Conservation (phyloP, 1,140 invertebrate species). For the Drosophila kepulauana region DNA sequence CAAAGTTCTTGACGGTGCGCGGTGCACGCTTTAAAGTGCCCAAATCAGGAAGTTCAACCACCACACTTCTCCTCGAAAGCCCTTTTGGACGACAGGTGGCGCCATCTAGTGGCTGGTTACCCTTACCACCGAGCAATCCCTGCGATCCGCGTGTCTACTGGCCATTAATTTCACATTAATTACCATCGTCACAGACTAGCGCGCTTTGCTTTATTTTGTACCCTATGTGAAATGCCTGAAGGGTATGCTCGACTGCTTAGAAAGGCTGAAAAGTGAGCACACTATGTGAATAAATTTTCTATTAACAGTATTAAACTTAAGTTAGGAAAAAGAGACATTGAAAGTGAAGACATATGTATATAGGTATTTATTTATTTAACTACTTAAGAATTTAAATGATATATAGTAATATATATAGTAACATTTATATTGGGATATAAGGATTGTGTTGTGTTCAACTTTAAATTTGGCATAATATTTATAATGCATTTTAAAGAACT, state of each 20-base stretch:
- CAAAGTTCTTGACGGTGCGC: conserved; percentile 26
- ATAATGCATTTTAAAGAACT: too few species aligned
- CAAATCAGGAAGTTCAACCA: background rate
- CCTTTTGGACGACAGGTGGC: conserved; percentile 17
- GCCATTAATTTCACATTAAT: conserved; percentile 61
- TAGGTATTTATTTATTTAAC: too few species aligned
- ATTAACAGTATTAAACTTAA: too few species aligned
- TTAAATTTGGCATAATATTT: too few species aligned
- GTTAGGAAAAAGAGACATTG: too few species aligned
- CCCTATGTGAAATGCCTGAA: background rate
- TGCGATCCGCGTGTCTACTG: conserved; percentile 45
- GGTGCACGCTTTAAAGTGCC: conserved; percentile 29
- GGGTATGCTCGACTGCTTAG: background rate
- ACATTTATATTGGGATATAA: too few species aligned
- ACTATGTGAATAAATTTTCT: too few species aligned
- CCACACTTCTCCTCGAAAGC: too few species aligned
- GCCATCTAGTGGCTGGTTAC: conserved; percentile 38
- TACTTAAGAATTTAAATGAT: too few species aligned
- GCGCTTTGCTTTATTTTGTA: conserved; percentile 44
- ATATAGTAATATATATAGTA: too few species aligned
- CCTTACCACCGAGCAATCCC: conserved; percentile 9
- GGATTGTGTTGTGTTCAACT: too few species aligned
- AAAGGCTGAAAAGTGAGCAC: background rate
- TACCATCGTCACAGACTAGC: conserved; percentile 43
- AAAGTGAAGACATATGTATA: too few species aligned